Percentiles rank a stretch among this genome's conserved stretches.
phyloP scores from a whole-genome alignment of 2,888 invertebrate species.

The Eupithecia subfuscata region DNA sequence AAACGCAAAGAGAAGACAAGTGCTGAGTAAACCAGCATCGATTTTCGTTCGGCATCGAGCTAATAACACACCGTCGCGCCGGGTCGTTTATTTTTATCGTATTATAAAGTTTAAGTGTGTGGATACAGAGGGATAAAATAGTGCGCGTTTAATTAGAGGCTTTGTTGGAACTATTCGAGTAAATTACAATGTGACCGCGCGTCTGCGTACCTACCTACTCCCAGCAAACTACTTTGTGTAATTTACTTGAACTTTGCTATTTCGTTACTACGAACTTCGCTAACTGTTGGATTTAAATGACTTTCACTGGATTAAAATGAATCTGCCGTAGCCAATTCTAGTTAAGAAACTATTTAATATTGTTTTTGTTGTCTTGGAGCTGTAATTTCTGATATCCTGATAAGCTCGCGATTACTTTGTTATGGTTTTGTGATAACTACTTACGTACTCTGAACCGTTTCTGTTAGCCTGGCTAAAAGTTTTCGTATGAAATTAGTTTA shows the following conservation, averaged over 20 bases:
- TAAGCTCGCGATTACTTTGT: neutral
- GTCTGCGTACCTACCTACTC: conserved; percentile 20
- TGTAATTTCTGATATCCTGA: conserved; percentile 2
- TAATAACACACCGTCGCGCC: conserved; percentile 24
- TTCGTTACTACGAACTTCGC: conserved; percentile 29
- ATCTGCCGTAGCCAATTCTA: conserved; percentile 1
- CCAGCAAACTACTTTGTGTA: conserved; percentile 32
- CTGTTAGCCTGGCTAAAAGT: neutral
- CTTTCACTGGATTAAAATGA: conserved; percentile 26
- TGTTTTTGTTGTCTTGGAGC: neutral
- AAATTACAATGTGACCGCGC: conserved; percentile 41
- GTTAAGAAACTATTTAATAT: neutral
- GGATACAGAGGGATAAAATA: conserved; percentile 30
- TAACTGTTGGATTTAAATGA: conserved; percentile 32
- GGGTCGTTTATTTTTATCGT: conserved; percentile 26
- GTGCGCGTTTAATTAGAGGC: conserved; percentile 35
- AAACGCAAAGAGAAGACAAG: conserved; percentile 3
- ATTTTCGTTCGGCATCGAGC: conserved; percentile 25
- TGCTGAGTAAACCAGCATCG: conserved; percentile 15
- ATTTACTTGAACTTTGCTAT: conserved; percentile 39
- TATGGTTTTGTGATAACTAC: neutral
- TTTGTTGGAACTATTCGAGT: conserved; percentile 35
- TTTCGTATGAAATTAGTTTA: neutral
- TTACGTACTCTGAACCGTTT: neutral
- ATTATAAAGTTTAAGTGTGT: conserved; percentile 28